Evolutionary conservation across 1,140 invertebrate species (phyloP).

Genomic region (Teleopsis dalmanni): DNA sequence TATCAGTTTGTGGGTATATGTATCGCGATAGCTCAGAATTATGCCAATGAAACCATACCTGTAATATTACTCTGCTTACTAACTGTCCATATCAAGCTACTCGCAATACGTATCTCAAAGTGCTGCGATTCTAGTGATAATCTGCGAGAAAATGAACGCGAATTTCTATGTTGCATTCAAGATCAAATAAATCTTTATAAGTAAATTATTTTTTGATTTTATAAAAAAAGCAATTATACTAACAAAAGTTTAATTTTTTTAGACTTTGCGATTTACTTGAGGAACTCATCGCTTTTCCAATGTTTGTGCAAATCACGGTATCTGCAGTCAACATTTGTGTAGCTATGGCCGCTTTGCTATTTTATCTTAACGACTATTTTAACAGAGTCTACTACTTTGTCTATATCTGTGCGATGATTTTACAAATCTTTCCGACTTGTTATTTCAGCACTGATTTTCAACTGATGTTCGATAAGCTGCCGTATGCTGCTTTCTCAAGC

Average conservation of each 20-base stretch:
- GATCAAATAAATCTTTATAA: slow-evolving; percentile 29
- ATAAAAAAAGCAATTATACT: too few species aligned
- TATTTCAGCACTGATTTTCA: slow-evolving; percentile 31
- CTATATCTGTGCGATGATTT: slow-evolving; percentile 21
- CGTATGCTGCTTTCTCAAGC: slow-evolving; percentile 29
- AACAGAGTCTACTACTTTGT: slow-evolving; percentile 18
- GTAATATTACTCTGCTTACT: slow-evolving; percentile 23
- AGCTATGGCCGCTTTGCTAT: slow-evolving; percentile 17
- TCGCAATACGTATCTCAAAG: slow-evolving; percentile 18
- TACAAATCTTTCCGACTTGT: slow-evolving; percentile 31
- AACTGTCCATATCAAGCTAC: slow-evolving; percentile 25
- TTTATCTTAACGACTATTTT: slow-evolving; percentile 21
- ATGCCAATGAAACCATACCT: slow-evolving; percentile 27
- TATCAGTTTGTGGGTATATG: slow-evolving; percentile 25
- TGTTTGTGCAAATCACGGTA: slow-evolving; percentile 30
- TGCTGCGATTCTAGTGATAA: not conserved
- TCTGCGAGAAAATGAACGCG: slow-evolving; percentile 12
- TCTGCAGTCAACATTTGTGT: slow-evolving; percentile 29
- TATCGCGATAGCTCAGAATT: slow-evolving; percentile 22
- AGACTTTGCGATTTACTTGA: too few species aligned
- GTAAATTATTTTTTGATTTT: slow-evolving; percentile 22
- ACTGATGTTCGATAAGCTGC: slow-evolving; percentile 22
- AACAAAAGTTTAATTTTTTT: too few species aligned
- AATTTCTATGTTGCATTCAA: slow-evolving; percentile 23
- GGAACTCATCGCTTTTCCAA: slow-evolving; percentile 28